Conservation (phyloP, 2,888 invertebrate species). For the Trichopria drosophilae region DNA sequence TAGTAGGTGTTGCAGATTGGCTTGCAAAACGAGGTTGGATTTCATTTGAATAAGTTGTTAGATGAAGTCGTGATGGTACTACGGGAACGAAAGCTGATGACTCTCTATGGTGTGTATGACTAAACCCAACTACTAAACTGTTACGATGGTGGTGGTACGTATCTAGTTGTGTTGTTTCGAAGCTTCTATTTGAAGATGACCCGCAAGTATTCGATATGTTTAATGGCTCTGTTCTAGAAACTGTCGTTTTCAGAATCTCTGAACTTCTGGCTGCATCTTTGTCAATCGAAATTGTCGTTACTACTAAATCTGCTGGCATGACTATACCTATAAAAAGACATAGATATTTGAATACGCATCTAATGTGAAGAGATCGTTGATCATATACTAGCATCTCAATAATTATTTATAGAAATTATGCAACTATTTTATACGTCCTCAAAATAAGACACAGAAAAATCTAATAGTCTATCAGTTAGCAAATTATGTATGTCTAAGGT, state of each 20-base stretch:
- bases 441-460: no score
- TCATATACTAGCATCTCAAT: no score
- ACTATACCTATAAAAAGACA: no score
- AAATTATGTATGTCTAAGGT: no score
- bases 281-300: constrained; percentile 49
- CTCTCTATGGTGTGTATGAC: constrained; percentile 67
- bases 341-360: no score
- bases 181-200: constrained; percentile 61
- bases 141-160: constrained; percentile 69
- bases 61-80: constrained; percentile 77
- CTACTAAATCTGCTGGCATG: constrained; percentile 57
- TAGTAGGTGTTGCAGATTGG: constrained; percentile 46
- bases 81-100: constrained; percentile 87
- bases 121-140: constrained; percentile 49
- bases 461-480: no score
- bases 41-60: constrained; percentile 72
- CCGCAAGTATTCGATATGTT: no score
- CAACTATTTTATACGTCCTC: no score
- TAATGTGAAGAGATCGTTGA: no score
- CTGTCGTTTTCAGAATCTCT: no score
- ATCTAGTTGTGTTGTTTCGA: constrained; percentile 65
- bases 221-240: no score
- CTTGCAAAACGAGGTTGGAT: constrained; percentile 67
- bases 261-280: constrained; percentile 47
- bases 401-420: no score